These are phyloP conservation scores for Pithecia hirsuta DNA, from an alignment of 2,797 vertebrate genomes.

Conservation along the genomic window DNA sequence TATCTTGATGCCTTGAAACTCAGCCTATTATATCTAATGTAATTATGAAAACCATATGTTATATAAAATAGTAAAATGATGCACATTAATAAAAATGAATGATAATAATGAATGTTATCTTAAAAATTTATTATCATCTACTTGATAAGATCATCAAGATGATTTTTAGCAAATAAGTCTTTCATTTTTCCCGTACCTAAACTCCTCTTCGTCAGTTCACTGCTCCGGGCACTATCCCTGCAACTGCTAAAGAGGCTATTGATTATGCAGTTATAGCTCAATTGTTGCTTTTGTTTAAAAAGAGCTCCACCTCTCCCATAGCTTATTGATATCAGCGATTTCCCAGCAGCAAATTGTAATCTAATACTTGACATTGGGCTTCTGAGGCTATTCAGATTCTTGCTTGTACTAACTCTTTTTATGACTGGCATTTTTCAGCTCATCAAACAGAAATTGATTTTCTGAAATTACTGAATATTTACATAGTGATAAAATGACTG, in stretches of 20 bases:
- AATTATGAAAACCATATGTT: background rate
- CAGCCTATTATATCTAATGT: background rate
- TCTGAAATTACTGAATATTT: slow-evolving; percentile 41
- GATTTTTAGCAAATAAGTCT: background rate
- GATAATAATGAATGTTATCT: background rate
- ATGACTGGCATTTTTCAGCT: background rate
- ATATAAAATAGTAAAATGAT: background rate
- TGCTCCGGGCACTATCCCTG: background rate
- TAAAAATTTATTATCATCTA: background rate
- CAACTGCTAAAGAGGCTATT: background rate
- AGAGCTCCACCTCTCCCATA: background rate
- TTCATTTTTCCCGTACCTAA: background rate
- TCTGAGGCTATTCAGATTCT: slow-evolving; percentile 14
- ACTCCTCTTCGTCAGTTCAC: background rate
- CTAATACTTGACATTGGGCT: background rate
- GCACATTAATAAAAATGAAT: background rate
- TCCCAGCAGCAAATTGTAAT: background rate
- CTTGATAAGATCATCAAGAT: background rate
- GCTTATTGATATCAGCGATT: slow-evolving; percentile 18
- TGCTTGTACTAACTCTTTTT: slow-evolving; percentile 20
- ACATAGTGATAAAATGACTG: background rate
- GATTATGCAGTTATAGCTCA: background rate
- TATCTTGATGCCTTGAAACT: background rate
- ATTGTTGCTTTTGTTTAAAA: slow-evolving; percentile 55
- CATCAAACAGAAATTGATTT: slow-evolving; percentile 44